Conservation (phyloP, 2,113 vertebrate species). For the Leucopsar rothschildi region DNA sequence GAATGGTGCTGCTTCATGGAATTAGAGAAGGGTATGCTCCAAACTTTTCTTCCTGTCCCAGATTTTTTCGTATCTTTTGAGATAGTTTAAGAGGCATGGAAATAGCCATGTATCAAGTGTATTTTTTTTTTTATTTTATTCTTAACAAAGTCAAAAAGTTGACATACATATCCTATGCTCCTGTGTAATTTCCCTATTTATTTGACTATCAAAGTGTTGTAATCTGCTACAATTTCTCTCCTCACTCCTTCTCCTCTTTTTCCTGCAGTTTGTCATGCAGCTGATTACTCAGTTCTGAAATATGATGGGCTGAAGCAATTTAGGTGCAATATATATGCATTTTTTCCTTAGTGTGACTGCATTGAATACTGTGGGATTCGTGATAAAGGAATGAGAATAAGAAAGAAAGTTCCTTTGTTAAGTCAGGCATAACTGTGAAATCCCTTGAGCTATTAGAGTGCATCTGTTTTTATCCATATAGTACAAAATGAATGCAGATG, state of each 20-base stretch:
- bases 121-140: not conserved
- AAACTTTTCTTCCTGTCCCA: not conserved
- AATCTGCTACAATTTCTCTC: not conserved
- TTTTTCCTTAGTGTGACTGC: not conserved
- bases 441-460: not conserved
- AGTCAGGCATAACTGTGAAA: not conserved
- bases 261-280: not conserved
- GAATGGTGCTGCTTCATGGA: not conserved
- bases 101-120: not conserved
- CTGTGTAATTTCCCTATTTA: not conserved
- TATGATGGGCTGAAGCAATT: not conserved
- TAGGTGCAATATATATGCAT: not conserved
- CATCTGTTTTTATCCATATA: not conserved
- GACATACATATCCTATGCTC: not conserved
- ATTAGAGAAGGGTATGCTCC: fast-evolving
- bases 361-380: not conserved
- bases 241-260: fast-evolving
- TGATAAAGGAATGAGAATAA: not conserved
- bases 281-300: not conserved
- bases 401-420: not conserved
- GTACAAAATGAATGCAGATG: not conserved
- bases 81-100: not conserved
- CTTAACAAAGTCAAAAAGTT: not conserved
- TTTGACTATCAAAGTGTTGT: not conserved
- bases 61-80: not conserved